These are phyloP conservation scores for Megaceryle torquata DNA, from an alignment of 2,113 vertebrate species.

Conservation along the genomic window DNA sequence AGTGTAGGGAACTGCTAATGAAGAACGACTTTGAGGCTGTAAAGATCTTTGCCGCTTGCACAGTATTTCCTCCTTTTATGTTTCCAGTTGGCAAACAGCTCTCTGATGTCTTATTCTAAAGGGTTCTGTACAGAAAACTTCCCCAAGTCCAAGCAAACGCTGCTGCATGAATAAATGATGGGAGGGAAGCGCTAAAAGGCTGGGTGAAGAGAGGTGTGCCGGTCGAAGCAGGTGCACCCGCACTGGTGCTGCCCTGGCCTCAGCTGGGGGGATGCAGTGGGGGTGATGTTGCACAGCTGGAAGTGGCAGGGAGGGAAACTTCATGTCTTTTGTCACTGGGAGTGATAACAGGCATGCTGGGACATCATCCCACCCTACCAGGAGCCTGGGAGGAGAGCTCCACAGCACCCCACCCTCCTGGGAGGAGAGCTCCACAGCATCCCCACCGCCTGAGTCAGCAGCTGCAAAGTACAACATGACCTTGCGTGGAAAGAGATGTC, in stretches of 20 bases:
- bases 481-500: conserved; percentile 34
- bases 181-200: not conserved
- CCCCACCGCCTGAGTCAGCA: not conserved
- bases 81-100: not conserved
- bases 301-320: not conserved
- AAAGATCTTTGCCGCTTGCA: not conserved
- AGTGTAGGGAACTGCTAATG: fast-evolving
- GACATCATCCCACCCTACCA: not conserved
- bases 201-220: not conserved
- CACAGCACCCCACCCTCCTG: not conserved
- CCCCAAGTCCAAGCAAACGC: not conserved
- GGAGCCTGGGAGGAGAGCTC: not conserved
- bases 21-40: not conserved
- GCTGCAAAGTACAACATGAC: not conserved
- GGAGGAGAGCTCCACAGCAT: not conserved
- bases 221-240: fast-evolving
- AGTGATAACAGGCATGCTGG: fast-evolving
- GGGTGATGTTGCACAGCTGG: not conserved
- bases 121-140: not conserved
- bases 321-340: not conserved
- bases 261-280: not conserved
- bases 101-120: not conserved
- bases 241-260: not conserved
- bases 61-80: not conserved
- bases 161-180: not conserved